phyloP scores from a whole-genome alignment of 2,797 vertebrate species.

The Rhinogobio ventralis region DNA sequence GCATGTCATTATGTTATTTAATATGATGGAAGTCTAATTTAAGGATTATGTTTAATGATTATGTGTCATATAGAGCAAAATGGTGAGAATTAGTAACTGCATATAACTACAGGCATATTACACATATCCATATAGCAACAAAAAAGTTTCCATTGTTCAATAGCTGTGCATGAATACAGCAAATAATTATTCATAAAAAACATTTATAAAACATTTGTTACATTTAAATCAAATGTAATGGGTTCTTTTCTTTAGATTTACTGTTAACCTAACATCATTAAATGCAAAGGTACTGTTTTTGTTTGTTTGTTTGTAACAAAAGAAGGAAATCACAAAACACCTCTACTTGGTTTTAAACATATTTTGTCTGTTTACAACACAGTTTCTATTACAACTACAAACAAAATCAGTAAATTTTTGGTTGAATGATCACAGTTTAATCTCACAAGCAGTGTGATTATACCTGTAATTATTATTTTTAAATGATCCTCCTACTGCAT shows the following conservation, averaged over 20 bases:
- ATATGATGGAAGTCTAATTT: background rate
- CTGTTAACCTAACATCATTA: background rate
- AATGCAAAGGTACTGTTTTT: background rate
- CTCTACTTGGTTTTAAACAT: background rate
- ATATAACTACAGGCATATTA: background rate
- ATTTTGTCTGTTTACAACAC: background rate
- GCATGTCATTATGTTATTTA: constrained; percentile 4
- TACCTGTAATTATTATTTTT: background rate
- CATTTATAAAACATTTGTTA: background rate
- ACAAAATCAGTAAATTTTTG: background rate
- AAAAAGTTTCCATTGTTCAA: background rate
- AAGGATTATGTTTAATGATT: background rate
- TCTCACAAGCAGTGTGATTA: background rate
- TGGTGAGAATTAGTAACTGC: background rate
- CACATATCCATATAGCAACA: constrained; percentile 34
- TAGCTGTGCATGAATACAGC: background rate
- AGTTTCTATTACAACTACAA: background rate
- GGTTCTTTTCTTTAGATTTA: background rate
- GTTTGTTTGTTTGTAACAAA: background rate
- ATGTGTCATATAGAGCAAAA: background rate
- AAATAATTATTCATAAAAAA: constrained; percentile 53
- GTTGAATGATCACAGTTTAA: background rate
- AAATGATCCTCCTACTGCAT: background rate
- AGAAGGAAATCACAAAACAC: background rate
- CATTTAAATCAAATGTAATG: background rate